Evolutionary conservation across 2,113 vertebrate genomes (phyloP).

Genomic region (Talpa occidentalis): DNA sequence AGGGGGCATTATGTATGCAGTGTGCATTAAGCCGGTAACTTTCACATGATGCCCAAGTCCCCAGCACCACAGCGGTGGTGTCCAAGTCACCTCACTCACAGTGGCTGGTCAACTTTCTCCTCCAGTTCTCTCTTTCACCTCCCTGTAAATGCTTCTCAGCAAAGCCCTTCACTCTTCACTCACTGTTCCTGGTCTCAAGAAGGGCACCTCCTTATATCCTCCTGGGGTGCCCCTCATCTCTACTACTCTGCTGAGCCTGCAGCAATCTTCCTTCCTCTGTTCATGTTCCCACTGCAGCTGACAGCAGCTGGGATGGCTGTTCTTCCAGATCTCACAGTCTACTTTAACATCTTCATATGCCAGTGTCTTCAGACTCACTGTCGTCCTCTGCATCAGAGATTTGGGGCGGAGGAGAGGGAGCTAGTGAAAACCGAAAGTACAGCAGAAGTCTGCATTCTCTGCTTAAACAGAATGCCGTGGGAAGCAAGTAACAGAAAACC

Average conservation of each 20-base stretch:
- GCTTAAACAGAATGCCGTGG: background rate
- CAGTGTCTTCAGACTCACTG: background rate
- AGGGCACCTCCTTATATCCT: background rate
- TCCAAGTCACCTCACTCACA: background rate
- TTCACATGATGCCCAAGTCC: background rate
- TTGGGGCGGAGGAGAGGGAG: background rate
- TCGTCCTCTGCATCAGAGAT: background rate
- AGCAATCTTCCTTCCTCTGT: background rate
- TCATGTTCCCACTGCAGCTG: accelerated
- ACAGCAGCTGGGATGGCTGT: accelerated
- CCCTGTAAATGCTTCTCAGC: background rate
- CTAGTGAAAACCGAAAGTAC: background rate
- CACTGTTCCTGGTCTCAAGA: background rate
- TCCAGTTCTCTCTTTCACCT: background rate
- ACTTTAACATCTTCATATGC: background rate
- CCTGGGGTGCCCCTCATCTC: background rate
- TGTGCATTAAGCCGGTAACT: background rate
- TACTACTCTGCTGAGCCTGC: background rate
- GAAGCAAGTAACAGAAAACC: background rate
- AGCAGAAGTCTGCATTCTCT: background rate
- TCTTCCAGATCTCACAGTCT: background rate
- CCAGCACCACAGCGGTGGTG: background rate
- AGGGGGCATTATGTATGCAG: background rate
- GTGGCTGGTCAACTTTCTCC: background rate
- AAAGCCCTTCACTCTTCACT: background rate